These are phyloP conservation scores for Hydrotaea diabolus DNA, from an alignment of 2,888 invertebrate species.

Conservation along the genomic window DNA sequence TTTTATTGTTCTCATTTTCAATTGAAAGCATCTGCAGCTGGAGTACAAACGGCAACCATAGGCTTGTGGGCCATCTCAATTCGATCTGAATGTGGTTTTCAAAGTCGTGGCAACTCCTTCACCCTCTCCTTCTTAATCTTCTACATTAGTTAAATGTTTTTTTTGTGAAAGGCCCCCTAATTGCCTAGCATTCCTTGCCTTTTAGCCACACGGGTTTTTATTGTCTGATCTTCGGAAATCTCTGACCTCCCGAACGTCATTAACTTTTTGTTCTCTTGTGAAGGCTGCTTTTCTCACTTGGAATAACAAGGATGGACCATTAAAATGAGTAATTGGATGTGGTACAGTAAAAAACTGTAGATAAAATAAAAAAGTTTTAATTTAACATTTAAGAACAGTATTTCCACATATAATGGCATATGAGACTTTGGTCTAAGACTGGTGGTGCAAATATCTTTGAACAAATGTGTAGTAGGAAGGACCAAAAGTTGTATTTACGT, in stretches of 20 bases:
- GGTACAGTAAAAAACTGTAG: too few species aligned
- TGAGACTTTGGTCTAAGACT: too few species aligned
- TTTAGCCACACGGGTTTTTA: too few species aligned
- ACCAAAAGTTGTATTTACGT: too few species aligned
- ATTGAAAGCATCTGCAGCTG: neutral
- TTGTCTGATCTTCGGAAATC: neutral
- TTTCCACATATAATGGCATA: too few species aligned
- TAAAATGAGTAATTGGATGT: neutral
- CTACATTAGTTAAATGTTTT: neutral
- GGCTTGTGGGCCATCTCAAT: neutral
- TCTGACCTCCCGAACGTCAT: neutral
- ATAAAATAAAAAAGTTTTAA: too few species aligned
- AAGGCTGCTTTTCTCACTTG: neutral
- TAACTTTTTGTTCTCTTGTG: neutral
- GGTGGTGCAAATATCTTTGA: too few species aligned
- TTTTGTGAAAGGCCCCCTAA: too few species aligned
- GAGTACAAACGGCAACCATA: neutral
- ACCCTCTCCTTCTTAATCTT: slow-evolving; percentile 4
- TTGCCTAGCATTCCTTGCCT: too few species aligned
- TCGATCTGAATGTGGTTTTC: neutral
- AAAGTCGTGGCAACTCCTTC: neutral
- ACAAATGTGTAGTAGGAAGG: too few species aligned
- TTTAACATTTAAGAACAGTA: too few species aligned
- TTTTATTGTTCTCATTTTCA: slow-evolving; percentile 19
- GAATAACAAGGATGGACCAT: neutral